Evolutionary conservation across 2,888 invertebrate genomes (phyloP).

Genomic region (Agriopis aurantiaria): DNA sequence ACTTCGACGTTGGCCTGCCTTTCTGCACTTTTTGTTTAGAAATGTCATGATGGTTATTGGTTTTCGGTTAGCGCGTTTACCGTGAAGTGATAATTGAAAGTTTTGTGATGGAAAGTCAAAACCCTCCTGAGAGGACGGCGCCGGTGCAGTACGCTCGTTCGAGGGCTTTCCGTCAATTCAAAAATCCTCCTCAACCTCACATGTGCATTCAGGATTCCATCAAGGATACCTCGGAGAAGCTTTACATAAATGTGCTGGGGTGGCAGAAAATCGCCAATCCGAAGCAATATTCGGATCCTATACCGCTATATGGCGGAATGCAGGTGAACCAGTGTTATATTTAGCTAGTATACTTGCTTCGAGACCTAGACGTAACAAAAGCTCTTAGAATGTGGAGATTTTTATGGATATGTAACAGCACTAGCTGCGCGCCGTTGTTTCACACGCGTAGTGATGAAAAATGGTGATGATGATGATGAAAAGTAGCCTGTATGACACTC

Average conservation of each 20-base stretch:
- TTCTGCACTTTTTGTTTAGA: slow-evolving; percentile 48
- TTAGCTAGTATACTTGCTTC: neutral
- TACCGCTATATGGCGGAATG: slow-evolving; percentile 91
- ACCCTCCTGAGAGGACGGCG: slow-evolving; percentile 72
- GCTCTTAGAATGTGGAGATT: too few relatives aligned
- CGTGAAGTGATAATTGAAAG: slow-evolving; percentile 43
- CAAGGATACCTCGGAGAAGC: slow-evolving; percentile 85
- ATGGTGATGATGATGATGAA: too few relatives aligned
- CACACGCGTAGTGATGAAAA: too few relatives aligned
- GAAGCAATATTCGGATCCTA: slow-evolving; percentile 88
- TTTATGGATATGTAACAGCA: too few relatives aligned
- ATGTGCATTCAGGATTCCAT: slow-evolving; percentile 90
- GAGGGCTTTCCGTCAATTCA: slow-evolving; percentile 89
- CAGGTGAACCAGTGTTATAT: slow-evolving; percentile 72
- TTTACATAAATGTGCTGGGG: slow-evolving; percentile 90
- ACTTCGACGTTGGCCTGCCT: slow-evolving; percentile 64
- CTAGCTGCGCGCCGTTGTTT: too few relatives aligned
- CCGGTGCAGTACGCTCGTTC: slow-evolving; percentile 87
- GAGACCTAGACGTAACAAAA: too few relatives aligned
- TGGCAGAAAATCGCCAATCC: slow-evolving; percentile 91
- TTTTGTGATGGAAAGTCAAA: slow-evolving; percentile 78
- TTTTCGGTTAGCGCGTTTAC: slow-evolving; percentile 65
- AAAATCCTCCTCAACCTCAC: slow-evolving; percentile 91
- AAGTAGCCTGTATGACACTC: too few relatives aligned
- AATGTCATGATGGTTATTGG: slow-evolving; percentile 71